Percentiles rank a stretch among this genome's conserved stretches.
phyloP scores from a whole-genome alignment of 2,888 invertebrate species.

The Leucoma salicis region DNA sequence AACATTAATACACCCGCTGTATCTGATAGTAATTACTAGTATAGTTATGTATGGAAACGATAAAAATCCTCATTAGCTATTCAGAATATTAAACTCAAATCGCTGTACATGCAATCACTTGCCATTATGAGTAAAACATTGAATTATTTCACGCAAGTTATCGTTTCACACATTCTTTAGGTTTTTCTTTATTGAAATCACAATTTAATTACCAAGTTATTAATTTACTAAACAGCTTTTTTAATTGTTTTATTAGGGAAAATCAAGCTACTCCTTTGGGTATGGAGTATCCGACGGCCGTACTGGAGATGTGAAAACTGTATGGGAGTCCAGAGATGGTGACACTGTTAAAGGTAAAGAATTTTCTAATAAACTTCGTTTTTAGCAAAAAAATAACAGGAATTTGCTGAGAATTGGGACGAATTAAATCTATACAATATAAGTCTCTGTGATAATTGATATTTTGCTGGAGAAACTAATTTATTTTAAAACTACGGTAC shows the following conservation, averaged over 20 bases:
- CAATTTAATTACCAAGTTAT: slow-evolving; percentile 43
- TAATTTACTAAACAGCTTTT: slow-evolving; percentile 11
- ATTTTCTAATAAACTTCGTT: too few species aligned
- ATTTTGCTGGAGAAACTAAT: too few species aligned
- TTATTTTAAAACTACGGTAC: too few species aligned
- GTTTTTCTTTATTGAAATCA: slow-evolving; percentile 40
- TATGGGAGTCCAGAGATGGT: slow-evolving; percentile 84
- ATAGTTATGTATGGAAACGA: slow-evolving; percentile 65
- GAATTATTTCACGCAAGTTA: slow-evolving; percentile 67
- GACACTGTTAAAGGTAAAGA: slow-evolving; percentile 83
- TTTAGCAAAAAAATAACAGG: too few species aligned
- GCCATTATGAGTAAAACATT: slow-evolving; percentile 65
- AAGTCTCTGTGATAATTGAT: too few species aligned
- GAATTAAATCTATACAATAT: too few species aligned
- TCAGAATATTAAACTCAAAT: slow-evolving; percentile 68
- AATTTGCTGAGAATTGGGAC: too few species aligned
- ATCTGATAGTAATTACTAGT: slow-evolving; percentile 51
- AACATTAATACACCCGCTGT: slow-evolving; percentile 50
- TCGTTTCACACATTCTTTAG: slow-evolving; percentile 58
- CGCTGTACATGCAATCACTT: slow-evolving; percentile 61
- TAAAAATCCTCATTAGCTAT: slow-evolving; percentile 62
- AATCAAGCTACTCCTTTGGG: slow-evolving; percentile 83
- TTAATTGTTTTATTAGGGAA: slow-evolving; percentile 66
- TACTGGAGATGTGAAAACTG: slow-evolving; percentile 83
- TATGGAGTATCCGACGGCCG: slow-evolving; percentile 83